Evolutionary conservation across 2,888 invertebrate species (phyloP), one percentile per base, ranked within the genome.

Genomic region (Magallana nippona): DNA sequence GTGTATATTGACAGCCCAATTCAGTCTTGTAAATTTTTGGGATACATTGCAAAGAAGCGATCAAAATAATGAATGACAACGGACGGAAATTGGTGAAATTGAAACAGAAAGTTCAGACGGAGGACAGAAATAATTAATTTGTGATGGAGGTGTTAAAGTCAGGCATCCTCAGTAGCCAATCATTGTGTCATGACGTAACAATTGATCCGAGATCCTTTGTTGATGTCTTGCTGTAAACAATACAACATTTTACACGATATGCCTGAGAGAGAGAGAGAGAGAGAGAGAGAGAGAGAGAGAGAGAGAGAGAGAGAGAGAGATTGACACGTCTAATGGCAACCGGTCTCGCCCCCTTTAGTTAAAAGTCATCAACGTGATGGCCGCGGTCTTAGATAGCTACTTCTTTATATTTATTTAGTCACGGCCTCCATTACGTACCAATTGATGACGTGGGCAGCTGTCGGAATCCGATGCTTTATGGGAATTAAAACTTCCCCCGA

Each of bases 221-320:
- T 0, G 44, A 44, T 8, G 8, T 44, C 44, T 44, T 3, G 44
- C 44, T 44, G 44, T 44, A 44, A 44, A 44, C 44, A 44, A 44
- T 44, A 44, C 44, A 44, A 44, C 44, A 44, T 0, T 5, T 44
- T 8, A 3, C 8, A 44, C 44, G 8, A 44, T 44, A 27, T 27
- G 27, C 2, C 27, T 27, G 27, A 2, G 27, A 27, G 27, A 77
- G 78, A 77, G 78, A 77, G 78, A 77, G 78, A 78, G 78, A 78
- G 78, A 78, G 78, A 78, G 78, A 77, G 78, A 77, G 78, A 78
- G 78, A 78, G 78, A 78, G 78, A 78, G 78, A 78, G 78, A 78
- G 78, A 78, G 78, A 78, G 78, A 78, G 78, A 78, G 78, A 78
- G 78, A 78, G 78, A 78, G 78, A 78, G 78, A 78, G 3, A 17